Evolutionary conservation across 2,888 invertebrate genomes (phyloP).

Genomic region (Andrena hattorfiana): DNA sequence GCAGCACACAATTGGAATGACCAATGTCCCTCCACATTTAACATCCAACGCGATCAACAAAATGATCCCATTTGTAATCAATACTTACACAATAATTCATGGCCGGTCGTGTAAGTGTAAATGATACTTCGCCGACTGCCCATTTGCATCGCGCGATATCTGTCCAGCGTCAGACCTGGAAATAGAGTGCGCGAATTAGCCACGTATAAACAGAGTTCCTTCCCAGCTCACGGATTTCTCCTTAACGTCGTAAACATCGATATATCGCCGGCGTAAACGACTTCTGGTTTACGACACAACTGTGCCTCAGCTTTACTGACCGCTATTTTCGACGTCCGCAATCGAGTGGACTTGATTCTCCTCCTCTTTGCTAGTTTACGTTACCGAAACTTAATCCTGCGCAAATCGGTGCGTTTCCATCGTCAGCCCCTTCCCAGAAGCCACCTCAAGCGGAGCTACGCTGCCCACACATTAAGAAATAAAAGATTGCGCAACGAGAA

Average conservation of each 20-base stretch:
- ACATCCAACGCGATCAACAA: neutral
- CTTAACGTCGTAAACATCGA: slow-evolving; percentile 13
- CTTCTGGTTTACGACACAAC: neutral
- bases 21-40: neutral
- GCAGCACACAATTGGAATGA: too few relatives aligned
- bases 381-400: too few relatives aligned
- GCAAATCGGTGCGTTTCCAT: neutral
- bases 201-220: slow-evolving; percentile 22
- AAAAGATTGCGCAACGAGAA: neutral
- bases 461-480: neutral
- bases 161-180: slow-evolving; percentile 51
- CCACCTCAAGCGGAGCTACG: neutral
- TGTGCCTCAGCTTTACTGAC: neutral
- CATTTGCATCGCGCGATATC: neutral
- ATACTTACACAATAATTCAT: neutral
- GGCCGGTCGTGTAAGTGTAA: neutral
- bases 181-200: slow-evolving; percentile 54
- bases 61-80: slow-evolving; percentile 1
- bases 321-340: too few relatives aligned
- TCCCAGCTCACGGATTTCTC: slow-evolving; percentile 14
- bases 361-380: too few relatives aligned
- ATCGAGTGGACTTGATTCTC: too few relatives aligned
- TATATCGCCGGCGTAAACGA: neutral
- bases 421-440: slow-evolving; percentile 16
- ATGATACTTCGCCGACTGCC: slow-evolving; percentile 1